These are phyloP conservation scores for Papilio gigon DNA, from an alignment of 2,888 invertebrate genomes.

Conservation along the genomic window DNA sequence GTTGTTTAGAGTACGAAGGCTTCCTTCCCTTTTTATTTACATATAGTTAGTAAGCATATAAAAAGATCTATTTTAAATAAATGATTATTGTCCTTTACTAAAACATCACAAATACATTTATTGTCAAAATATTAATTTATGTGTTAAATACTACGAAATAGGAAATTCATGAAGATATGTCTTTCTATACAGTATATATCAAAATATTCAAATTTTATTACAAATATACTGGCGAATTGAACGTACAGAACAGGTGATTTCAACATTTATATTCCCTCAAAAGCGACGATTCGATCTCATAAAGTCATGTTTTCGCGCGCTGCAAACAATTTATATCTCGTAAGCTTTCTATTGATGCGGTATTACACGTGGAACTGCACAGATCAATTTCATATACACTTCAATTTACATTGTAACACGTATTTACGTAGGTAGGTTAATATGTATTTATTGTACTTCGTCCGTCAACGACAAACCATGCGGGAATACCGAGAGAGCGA, in stretches of 20 bases:
- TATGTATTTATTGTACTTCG: too few relatives aligned
- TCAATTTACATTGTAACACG: neutral
- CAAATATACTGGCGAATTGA: conserved; percentile 24
- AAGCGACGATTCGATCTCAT: conserved; percentile 28
- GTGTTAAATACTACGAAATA: neutral
- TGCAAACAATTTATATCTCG: conserved; percentile 33
- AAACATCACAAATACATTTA: too few relatives aligned
- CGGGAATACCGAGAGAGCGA: too few relatives aligned
- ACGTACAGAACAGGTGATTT: conserved; percentile 33
- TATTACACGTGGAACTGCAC: neutral
- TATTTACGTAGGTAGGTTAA: neutral
- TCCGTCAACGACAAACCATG: too few relatives aligned
- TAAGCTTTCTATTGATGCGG: conserved; percentile 14
- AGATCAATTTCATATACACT: neutral
- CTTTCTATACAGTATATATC: conserved; percentile 7
- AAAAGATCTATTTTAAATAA: too few relatives aligned
- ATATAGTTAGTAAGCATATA: too few relatives aligned
- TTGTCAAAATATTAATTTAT: too few relatives aligned
- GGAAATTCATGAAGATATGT: conserved; percentile 24
- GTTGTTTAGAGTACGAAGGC: too few relatives aligned
- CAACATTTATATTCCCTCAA: conserved; percentile 33
- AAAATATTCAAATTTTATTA: conserved; percentile 34
- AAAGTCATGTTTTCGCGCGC: conserved; percentile 25
- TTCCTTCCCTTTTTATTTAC: too few relatives aligned
- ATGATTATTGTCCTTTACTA: too few relatives aligned